These are phyloP conservation scores for Sebastes oblongus DNA, from an alignment of 2,797 vertebrate genomes.

Conservation along the genomic window DNA sequence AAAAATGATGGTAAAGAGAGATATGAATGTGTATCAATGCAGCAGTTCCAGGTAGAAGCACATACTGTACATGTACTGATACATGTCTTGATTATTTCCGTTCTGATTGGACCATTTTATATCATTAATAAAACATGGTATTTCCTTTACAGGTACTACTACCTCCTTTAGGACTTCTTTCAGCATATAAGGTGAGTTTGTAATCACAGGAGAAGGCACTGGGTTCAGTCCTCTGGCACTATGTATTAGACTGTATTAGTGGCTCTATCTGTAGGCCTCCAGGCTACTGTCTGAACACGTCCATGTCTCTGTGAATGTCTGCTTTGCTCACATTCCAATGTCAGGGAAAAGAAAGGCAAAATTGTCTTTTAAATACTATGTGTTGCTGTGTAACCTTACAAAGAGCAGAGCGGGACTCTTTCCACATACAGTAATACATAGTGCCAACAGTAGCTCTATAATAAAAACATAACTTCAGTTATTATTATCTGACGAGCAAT, in stretches of 20 bases:
- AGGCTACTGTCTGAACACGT: slow-evolving; percentile 78
- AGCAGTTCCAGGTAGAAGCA: neutral
- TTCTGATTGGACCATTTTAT: neutral
- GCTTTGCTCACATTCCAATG: slow-evolving; percentile 70
- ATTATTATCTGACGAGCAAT: neutral
- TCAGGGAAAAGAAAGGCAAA: slow-evolving; percentile 61
- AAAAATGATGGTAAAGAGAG: too few relatives aligned
- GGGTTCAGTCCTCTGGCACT: slow-evolving; percentile 11
- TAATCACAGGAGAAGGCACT: neutral
- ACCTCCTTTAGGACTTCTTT: neutral
- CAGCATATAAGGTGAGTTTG: neutral
- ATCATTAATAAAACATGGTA: neutral
- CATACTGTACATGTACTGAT: neutral
- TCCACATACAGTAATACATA: neutral
- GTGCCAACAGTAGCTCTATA: neutral
- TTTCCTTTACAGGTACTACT: neutral
- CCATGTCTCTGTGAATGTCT: slow-evolving; percentile 44
- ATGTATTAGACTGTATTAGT: slow-evolving; percentile 1
- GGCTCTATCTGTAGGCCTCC: slow-evolving; percentile 32
- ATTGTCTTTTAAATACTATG: slow-evolving; percentile 35
- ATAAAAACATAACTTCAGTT: neutral
- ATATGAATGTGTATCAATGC: neutral
- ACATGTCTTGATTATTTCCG: neutral
- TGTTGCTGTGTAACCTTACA: slow-evolving; percentile 24
- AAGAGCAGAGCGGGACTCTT: neutral